A percentile compares a stretch with the other conserved stretches of the same genome.
phyloP scores from a whole-genome alignment of 2,113 vertebrate genomes.

The Embiotoca jacksoni region DNA sequence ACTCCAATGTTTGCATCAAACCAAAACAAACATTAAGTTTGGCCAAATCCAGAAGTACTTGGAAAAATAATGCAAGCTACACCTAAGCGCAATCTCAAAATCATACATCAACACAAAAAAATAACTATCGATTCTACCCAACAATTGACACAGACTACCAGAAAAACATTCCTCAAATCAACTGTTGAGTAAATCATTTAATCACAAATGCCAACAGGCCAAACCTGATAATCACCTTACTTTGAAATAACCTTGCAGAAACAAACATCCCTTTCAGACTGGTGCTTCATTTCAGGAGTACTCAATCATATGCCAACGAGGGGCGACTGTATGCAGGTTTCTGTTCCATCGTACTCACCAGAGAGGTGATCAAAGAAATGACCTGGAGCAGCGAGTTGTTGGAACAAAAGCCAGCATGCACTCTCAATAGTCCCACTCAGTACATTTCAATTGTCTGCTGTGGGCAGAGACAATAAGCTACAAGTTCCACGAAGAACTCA shows the following conservation, averaged over 20 bases:
- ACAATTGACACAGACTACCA: background rate
- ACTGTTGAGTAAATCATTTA: background rate
- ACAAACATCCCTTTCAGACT: background rate
- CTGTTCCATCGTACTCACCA: background rate
- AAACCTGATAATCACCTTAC: background rate
- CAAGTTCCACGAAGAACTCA: background rate
- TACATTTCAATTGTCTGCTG: background rate
- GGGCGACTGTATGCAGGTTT: background rate
- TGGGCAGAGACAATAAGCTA: background rate
- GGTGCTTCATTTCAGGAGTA: background rate
- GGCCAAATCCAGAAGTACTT: background rate
- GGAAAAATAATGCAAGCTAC: background rate
- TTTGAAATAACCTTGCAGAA: background rate
- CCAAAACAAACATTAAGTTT: background rate
- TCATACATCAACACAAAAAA: no score
- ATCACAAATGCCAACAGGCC: background rate
- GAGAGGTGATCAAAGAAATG: conserved; percentile 8
- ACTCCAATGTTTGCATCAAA: background rate
- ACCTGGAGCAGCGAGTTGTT: background rate
- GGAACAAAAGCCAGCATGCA: conserved; percentile 18
- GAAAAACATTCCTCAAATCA: background rate
- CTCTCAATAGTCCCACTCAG: conserved; percentile 1
- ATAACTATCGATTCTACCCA: no score
- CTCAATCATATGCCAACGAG: background rate
- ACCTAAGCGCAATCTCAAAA: background rate